Evolutionary conservation across 2,797 vertebrate species (phyloP), one percentile per base, ranked within the genome.

Genomic region (Bovichtus diacanthus): DNA sequence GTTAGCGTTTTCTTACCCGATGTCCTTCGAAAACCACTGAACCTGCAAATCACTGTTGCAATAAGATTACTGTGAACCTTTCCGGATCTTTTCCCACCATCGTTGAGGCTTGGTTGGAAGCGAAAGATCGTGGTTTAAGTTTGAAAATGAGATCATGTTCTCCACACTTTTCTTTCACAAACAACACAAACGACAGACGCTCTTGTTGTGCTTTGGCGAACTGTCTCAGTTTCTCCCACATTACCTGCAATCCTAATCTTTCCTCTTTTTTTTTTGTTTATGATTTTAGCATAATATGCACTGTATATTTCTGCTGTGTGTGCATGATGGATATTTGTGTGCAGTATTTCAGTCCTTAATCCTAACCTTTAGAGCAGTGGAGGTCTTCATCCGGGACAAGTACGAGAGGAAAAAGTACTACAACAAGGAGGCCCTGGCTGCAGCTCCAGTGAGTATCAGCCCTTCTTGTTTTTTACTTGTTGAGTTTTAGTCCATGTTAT

Each of bases 351-450:
- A 58, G 36, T 95, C 96, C 97, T 97, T 96, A 95, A 97, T 88
- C n/a, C 55, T 68, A 38, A 16, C 29, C 91, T 43, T 93, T 94
- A 99, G 98, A 97, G 96, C 98, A 59, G 97, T 99, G 93, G 98
- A 99, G 87, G 97, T 99, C 93, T 99, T 99, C 94, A 98, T 99
- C 95, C 96, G 98, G 92, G 98, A 99, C 95, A 99, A 99, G 91
- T 99, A 99, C 0, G 98, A 99, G 91, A 98, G 97, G 95, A 99
- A 99, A 95, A 98, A 98, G 90, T 99, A 98, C 90, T 96, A 96
- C 0, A 95, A 99, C 92, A 96, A 97, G 94, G 98, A 97, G 74
- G 96, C 94, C 46, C 19, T 87, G 85, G 93, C 94, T 70, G 74
- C 95, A 87, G 90, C 95, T 88, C 93, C 91, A 74, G 98, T 99